Percentiles rank a stretch among this genome's conserved stretches.
phyloP scores from a whole-genome alignment of 2,888 invertebrate genomes.

The Melangyna quadrimaculata region DNA sequence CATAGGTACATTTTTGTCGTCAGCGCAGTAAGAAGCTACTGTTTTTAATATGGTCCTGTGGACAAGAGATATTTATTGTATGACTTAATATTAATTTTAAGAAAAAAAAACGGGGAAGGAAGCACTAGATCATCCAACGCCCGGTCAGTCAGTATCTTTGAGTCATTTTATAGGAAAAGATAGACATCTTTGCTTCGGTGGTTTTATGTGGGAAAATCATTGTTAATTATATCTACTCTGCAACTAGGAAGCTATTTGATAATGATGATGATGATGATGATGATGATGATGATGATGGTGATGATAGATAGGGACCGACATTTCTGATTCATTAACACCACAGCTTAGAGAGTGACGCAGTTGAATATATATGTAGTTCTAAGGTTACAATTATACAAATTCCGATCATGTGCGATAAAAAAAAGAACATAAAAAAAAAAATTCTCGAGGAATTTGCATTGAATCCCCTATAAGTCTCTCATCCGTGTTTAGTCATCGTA shows the following conservation, averaged over 20 bases:
- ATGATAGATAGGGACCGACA: slow-evolving; percentile 25
- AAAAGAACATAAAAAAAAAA: neutral
- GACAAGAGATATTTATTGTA: slow-evolving; percentile 49
- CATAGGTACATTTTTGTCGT: slow-evolving; percentile 24
- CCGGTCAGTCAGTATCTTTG: slow-evolving; percentile 29
- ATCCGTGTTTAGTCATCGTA: slow-evolving; percentile 25
- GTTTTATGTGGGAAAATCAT: slow-evolving; percentile 17
- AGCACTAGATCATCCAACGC: neutral
- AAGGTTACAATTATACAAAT: neutral
- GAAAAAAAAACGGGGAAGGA: neutral
- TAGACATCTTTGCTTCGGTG: neutral
- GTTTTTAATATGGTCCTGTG: slow-evolving; percentile 24
- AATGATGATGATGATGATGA: slow-evolving; percentile 1
- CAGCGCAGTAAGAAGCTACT: slow-evolving; percentile 20
- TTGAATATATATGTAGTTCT: neutral
- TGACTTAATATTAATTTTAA: slow-evolving; percentile 41
- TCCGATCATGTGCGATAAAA: neutral
- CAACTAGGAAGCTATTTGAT: slow-evolving; percentile 52
- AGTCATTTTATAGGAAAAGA: slow-evolving; percentile 18
- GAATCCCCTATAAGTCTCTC: slow-evolving; percentile 49
- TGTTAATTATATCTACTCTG: slow-evolving; percentile 16
- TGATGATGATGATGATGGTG: neutral
- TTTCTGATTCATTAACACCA: slow-evolving; percentile 18
- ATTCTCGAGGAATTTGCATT: slow-evolving; percentile 41
- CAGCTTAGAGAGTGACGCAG: slow-evolving; percentile 37